phyloP scores from a whole-genome alignment of 2,888 invertebrate genomes.

The Acronicta aceris region DNA sequence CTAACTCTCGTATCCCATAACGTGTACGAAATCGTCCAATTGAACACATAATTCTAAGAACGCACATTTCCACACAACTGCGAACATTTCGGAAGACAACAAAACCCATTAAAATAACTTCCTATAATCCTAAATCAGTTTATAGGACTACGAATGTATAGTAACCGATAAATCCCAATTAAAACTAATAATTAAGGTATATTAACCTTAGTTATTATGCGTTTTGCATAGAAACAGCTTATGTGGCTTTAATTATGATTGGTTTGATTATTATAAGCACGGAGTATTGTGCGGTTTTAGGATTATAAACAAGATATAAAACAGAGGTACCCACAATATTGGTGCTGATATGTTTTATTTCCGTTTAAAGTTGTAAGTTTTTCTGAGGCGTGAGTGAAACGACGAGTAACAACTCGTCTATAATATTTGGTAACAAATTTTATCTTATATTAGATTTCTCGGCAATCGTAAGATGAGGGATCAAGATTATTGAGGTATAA shows the following conservation, averaged over 20 bases:
- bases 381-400: too few relatives aligned
- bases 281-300: neutral
- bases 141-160: slow-evolving; percentile 5
- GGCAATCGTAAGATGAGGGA: neutral
- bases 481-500: neutral
- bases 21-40: slow-evolving; percentile 26
- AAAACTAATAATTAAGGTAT: slow-evolving; percentile 33
- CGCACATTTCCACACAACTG: slow-evolving; percentile 21
- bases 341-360: neutral
- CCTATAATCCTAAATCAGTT: slow-evolving; percentile 18
- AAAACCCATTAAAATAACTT: slow-evolving; percentile 35
- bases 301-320: neutral
- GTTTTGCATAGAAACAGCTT: slow-evolving; percentile 30
- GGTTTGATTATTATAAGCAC: slow-evolving; percentile 16
- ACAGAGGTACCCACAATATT: neutral
- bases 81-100: slow-evolving; percentile 31
- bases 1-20: slow-evolving; percentile 7
- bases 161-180: slow-evolving; percentile 21
- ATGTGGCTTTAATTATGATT: slow-evolving; percentile 24
- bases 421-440: too few relatives aligned
- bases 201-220: slow-evolving; percentile 17
- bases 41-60: slow-evolving; percentile 34
- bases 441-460: neutral
- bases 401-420: too few relatives aligned
- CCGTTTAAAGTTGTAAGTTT: too few relatives aligned